Base-by-base conservation (phyloP, 1,140 invertebrate genomes). In the Megalopta genalis region DNA sequence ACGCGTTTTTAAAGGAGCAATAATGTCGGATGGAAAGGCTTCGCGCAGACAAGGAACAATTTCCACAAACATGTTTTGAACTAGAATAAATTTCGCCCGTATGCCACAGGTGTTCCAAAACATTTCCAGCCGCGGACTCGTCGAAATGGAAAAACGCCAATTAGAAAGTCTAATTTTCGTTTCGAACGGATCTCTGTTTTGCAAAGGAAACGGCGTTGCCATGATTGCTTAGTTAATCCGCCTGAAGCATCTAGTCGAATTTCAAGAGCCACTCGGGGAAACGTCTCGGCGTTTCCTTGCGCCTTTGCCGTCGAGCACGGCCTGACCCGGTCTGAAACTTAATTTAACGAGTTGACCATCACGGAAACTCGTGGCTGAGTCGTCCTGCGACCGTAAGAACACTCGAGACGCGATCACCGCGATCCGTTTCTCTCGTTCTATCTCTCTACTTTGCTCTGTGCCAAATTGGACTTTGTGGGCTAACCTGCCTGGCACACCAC, bases 281-380 rank as follows among this genome's bases (percentile, higher is more conserved):
- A 16, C 39, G 16, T 68, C 60, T n/a, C 4, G 18, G 14, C 25
- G 64, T 3, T 57, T 46, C 23, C 67, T 67, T 42, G 52, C 42
- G 4, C 27, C 21, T 32, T 32, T 32, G 27, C n/a, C 37, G 10
- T 2, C 37, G 62, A 77, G 57, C 46, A 52, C 23, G 8, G 18
- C 27, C 54, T 32, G 25, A 25, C 14, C 32, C 37, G n/a, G 60
- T 18, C 21, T 46, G 42, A 27, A 77, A 77, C 27, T 77, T 77
- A 71, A 77, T 77, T 77, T 71, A 77, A 77, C 75, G 68, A 77
- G 67, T 71, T 32, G 67, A 27, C 46, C 59, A 42, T n/a, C 59
- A 52, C 42, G 75, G 42, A 77, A 77, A 63, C 57, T 77, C 74
- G n/a, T 69, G n/a, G n/a, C 25, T 37, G 25, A 46, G 52, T 62